Base-by-base conservation (phyloP, 2,888 invertebrate species). In the Macaria notata region DNA sequence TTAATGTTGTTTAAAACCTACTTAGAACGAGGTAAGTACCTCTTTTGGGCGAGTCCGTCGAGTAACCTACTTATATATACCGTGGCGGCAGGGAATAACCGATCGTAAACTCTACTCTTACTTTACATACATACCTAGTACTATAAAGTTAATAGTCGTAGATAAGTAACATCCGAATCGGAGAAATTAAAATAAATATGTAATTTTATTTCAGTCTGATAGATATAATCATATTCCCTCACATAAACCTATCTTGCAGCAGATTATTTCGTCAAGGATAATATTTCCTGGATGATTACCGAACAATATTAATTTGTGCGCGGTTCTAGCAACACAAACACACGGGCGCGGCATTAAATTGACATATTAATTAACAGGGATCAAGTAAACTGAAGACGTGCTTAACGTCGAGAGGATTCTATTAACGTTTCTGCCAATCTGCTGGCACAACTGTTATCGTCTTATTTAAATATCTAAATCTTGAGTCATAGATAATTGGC, bases 341-440 rank as follows among this genome's bases (percentile, higher is more conserved):
- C 7, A n/a, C 19, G 30, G 38, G 38, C 63, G 67, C 53, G 62
- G 43, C 54, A 59, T 61, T 65, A 69, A 69, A 72, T 66, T 67
- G 55, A 51, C 53, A 56, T 70, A 71, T 71, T 72, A 73, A 72
- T 76, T 75, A 75, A 71, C 29, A 5, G 48, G 61, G 59, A 59
- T 59, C 54, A 59, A 54, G 59, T 46, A 46, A 59, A 29, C 59
- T 54, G 45, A 51, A 50, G 54, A 58, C 38, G 31, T 50, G 52
- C 38, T 48, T 19, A 19, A 19, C 19, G 29, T 36, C n/a, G n/a
- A 9, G 33, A 31, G 33, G 19, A 31, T 9, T 42, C 19, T 49
- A 49, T 49, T 50, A 36, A 29, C 43, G 29, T 45, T 48, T 49
- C 33, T 6, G 33, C 33, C 19, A 19, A 19, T 19, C 19, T 19